Conservation (phyloP, 2,888 invertebrate species). For the Rhogogaster chlorosoma region DNA sequence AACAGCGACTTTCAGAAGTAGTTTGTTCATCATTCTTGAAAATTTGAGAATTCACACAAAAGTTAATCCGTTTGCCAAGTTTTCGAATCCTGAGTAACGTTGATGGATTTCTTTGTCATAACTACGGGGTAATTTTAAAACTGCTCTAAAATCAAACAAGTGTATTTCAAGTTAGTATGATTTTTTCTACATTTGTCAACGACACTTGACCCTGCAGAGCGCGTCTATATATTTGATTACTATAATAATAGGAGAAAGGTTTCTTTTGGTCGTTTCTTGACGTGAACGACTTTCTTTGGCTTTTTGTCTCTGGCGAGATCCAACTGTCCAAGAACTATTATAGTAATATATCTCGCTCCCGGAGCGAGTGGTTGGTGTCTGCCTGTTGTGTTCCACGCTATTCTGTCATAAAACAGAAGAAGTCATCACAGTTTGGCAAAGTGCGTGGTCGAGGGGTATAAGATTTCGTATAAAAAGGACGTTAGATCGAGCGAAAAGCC, state of each 20-base stretch:
- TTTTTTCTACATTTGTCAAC: slow-evolving; percentile 10
- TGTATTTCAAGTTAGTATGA: neutral
- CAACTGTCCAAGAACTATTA: slow-evolving; percentile 39
- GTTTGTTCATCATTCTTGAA: neutral
- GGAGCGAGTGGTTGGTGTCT: slow-evolving; percentile 11
- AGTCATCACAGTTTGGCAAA: slow-evolving; percentile 31
- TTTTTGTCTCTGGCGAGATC: neutral
- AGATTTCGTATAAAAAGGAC: slow-evolving; percentile 19
- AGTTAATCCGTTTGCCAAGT: neutral
- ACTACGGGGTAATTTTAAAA: neutral
- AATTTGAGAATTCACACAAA: neutral
- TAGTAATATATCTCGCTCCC: slow-evolving; percentile 33
- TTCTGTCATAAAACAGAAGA: slow-evolving; percentile 39
- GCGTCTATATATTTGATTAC: slow-evolving; percentile 12
- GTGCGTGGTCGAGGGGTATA: slow-evolving; percentile 37
- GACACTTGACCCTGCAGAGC: neutral
- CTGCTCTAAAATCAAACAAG: neutral
- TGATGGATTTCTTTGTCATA: neutral
- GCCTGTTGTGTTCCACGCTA: slow-evolving; percentile 1
- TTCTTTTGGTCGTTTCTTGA: slow-evolving; percentile 18
- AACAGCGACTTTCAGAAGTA: neutral
- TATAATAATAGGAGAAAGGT: neutral
- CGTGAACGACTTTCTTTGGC: slow-evolving; percentile 3
- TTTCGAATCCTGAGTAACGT: neutral
- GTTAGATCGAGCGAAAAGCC: neutral